Base-by-base conservation (phyloP, 64 coral and sea anemone species). In the Stichodactyla mertensii region DNA sequence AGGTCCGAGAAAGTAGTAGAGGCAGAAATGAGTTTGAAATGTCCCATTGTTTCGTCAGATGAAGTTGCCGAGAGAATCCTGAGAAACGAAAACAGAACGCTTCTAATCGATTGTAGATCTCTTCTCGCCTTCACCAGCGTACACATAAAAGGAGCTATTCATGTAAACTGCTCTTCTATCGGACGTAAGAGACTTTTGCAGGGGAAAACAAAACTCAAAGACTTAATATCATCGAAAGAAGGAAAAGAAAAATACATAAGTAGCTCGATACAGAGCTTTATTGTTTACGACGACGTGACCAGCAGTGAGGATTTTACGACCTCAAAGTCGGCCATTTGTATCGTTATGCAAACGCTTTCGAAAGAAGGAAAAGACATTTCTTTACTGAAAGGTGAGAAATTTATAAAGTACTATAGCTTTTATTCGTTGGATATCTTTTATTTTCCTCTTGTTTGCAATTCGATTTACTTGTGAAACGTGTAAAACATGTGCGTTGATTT, bases 101-200 rank as follows among this genome's bases (percentile, higher is more conserved):
- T 99, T 52, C 64, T 99, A 14, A 87, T 99, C 52, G 97, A 99
- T 52, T 99, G 97, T 82, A 87, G 93, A 56, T 93, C 93, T 22
- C 85, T 99, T 56, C 62, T 95, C 24, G 97, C 93, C 15, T 99
- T 92, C 89, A 99, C 88, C 77, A 86, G 61, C 67, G 83, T 88
- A 27, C 97, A 99, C 84, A 99, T 99, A 56, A 92, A 91, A 92
- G 97, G 97, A 82, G 97, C 97, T 88, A 89, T 99, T 57, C 97
- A 99, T 80, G 89, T 99, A 52, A 99, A 99, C 78, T 99, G 97
- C 71, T 92, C 97, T 85, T 93, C 92, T 74, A 90, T 99, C 22
- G 93, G 90, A 45, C 81, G 88, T 77, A 92, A 94, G 71, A 87
- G 97, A 84, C 86, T 99, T 56, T 84, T 90, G 18, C 97, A 99